A percentile compares a stretch with the other conserved stretches of the same genome.
Conservation (phyloP, 2,888 invertebrate species). For the Synergus umbraculus region DNA sequence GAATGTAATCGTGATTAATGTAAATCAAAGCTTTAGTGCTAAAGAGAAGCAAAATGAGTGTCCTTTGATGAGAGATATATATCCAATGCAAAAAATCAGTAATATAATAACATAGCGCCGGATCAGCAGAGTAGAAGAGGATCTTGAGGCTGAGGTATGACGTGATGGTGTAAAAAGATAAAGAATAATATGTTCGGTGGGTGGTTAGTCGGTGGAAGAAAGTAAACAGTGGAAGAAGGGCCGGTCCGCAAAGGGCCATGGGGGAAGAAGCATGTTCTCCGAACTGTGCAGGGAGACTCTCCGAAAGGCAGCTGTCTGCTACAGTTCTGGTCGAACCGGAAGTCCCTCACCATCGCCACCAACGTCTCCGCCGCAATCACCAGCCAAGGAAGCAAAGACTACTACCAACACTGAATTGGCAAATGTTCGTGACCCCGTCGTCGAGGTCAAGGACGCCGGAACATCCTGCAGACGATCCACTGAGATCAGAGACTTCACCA, state of each 20-base stretch:
- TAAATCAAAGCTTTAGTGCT: not conserved
- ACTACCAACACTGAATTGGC: conserved; percentile 53
- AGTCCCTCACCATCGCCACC: conserved; percentile 75
- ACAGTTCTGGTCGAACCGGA: conserved; percentile 75
- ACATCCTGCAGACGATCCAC: conserved; percentile 43
- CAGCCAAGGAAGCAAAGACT: conserved; percentile 69
- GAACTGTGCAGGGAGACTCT: conserved; percentile 80
- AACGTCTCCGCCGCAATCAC: conserved; percentile 75
- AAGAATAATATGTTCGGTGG: conserved; percentile 19
- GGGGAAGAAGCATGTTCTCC: conserved; percentile 78
- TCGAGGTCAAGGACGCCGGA: conserved; percentile 47
- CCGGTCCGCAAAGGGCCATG: conserved; percentile 73
- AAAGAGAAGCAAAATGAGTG: conserved; percentile 7
- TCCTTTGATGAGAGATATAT: not conserved
- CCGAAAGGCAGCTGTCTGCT: conserved; percentile 78
- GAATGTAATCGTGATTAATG: too few species aligned
- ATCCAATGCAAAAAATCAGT: not conserved
- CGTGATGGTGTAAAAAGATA: not conserved
- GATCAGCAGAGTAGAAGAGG: not conserved
- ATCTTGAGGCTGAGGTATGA: not conserved
- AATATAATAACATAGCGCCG: not conserved
- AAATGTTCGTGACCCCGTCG: conserved; percentile 58
- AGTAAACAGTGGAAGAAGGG: conserved; percentile 53
- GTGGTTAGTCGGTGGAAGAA: conserved; percentile 47
- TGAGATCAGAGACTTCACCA: conserved; percentile 53